Base-by-base conservation (phyloP, 1,140 invertebrate genomes). In the Hyles vespertilio region DNA sequence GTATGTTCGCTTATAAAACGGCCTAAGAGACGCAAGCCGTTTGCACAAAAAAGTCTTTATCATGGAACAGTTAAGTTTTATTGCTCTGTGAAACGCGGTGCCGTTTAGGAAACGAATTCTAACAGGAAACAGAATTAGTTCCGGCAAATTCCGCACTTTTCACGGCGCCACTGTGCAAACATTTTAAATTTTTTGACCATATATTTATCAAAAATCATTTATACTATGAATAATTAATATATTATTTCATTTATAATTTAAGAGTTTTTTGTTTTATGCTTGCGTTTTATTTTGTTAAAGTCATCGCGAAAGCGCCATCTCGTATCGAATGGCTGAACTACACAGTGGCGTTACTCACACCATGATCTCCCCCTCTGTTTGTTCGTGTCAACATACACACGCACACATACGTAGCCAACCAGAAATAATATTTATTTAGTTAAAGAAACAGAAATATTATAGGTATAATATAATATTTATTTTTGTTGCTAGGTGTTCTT, bases 321-420 rank as follows among this genome's bases (percentile, higher is more conserved):
- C 51, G 70, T 77, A 69, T 72, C 72, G 81, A 78, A 74, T 83
- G 68, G 84, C 74, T 45, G 62, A 71, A 87, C 79, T 80, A 57
- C 5, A 50, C 3, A 50, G 58, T 40, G 49, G 46, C 40, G 33
- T 44, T n/a, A 66, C 66, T 22, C 62, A 65, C 59, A 67, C 44
- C 48, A 8, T 45, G 4, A 47, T 8, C 10, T 5, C 46, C 32
- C 60, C 54, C 50, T 51, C 49, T 22, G 46, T 48, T 44, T 5
- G 12, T 32, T 11, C 48, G 22, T 34, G 8, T 51, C 50, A 9
- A 51, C 50, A 33, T 51, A 9, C 4, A 2, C 5, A 8, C 36
- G 36, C 36, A 5, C 36, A 40, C 36, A 40, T 40, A 5, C 36
- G 8, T 2, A 40, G 36, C 3, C 4, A 40, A 40, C 4, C 36